Evolutionary conservation across 2,888 invertebrate species (phyloP).

Genomic region (Aproaerema taeniolella): DNA sequence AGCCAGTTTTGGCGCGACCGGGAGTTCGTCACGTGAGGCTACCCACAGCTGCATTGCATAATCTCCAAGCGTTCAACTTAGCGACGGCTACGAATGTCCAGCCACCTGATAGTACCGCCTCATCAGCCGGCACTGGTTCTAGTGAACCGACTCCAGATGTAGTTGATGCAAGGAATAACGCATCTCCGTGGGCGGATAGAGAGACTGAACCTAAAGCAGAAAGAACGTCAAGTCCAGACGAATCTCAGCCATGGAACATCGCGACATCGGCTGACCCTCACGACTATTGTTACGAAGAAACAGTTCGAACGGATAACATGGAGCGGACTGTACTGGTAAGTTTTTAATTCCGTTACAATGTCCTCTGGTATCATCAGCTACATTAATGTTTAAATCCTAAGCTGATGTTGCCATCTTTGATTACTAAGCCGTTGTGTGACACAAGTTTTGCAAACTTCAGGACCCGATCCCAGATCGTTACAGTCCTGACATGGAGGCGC

Average conservation of each 20-base stretch:
- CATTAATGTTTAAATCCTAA: background rate
- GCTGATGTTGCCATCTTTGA: background rate
- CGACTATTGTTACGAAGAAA: slow-evolving; percentile 65
- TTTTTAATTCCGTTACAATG: slow-evolving; percentile 21
- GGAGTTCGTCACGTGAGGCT: slow-evolving; percentile 75
- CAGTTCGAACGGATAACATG: slow-evolving; percentile 57
- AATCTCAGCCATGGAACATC: slow-evolving; percentile 62
- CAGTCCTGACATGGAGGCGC: slow-evolving; percentile 76
- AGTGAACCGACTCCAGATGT: slow-evolving; percentile 64
- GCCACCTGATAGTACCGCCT: slow-evolving; percentile 54
- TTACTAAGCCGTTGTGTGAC: slow-evolving; percentile 33
- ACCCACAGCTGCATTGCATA: slow-evolving; percentile 63
- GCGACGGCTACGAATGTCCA: slow-evolving; percentile 44
- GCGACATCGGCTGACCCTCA: slow-evolving; percentile 47
- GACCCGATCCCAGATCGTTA: slow-evolving; percentile 73
- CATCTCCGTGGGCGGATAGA: slow-evolving; percentile 58
- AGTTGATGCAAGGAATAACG: slow-evolving; percentile 50
- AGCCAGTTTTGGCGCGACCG: slow-evolving; percentile 71
- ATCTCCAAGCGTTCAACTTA: slow-evolving; percentile 60
- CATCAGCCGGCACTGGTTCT: too few species aligned
- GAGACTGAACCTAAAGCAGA: slow-evolving; percentile 48
- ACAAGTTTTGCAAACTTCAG: slow-evolving; percentile 70
- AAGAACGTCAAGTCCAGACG: slow-evolving; percentile 55
- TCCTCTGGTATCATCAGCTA: slow-evolving; percentile 16
- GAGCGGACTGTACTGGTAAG: slow-evolving; percentile 69